A percentile compares a stretch with the other conserved stretches of the same genome.
These are phyloP conservation scores for Decapterus maruadsi DNA, from an alignment of 2,797 vertebrate species.

Conservation along the genomic window DNA sequence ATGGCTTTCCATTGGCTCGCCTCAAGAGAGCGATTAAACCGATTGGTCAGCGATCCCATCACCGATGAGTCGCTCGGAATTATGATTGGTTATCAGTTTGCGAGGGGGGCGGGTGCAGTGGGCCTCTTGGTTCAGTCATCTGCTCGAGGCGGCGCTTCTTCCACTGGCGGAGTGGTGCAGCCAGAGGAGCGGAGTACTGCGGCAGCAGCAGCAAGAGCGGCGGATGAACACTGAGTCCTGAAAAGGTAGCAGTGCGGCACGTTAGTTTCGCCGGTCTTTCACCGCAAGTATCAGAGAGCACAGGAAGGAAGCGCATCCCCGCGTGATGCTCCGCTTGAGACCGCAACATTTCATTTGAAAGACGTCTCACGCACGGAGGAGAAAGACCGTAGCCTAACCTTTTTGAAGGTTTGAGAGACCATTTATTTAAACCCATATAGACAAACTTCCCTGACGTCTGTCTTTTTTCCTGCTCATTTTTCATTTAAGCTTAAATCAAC, in stretches of 20 bases:
- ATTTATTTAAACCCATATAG: constrained; percentile 46
- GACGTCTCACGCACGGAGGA: constrained; percentile 58
- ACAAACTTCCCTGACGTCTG: constrained; percentile 42
- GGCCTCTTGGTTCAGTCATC: constrained; percentile 18
- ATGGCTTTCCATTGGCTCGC: constrained; percentile 68
- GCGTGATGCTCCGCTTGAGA: constrained; percentile 86
- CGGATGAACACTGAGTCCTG: constrained; percentile 78
- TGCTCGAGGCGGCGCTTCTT: constrained; percentile 67
- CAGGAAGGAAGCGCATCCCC: constrained; percentile 72
- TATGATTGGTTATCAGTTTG: constrained; percentile 55
- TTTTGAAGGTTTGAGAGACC: constrained; percentile 69
- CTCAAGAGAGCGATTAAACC: neutral
- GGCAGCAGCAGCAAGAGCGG: constrained; percentile 69
- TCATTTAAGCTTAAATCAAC: constrained; percentile 26
- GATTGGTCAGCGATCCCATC: constrained; percentile 62
- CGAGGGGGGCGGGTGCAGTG: constrained; percentile 30
- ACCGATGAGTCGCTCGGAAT: constrained; percentile 57
- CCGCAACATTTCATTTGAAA: constrained; percentile 79
- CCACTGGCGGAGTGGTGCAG: constrained; percentile 72
- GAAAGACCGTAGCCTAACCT: constrained; percentile 54
- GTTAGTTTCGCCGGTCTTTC: constrained; percentile 82
- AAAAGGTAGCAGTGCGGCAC: constrained; percentile 74
- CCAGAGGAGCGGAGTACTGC: constrained; percentile 75
- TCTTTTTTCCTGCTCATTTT: constrained; percentile 36
- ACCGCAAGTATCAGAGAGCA: constrained; percentile 78